These are phyloP conservation scores for Melanotaenia nigrans DNA, from an alignment of 2,797 vertebrate genomes.

Conservation along the genomic window DNA sequence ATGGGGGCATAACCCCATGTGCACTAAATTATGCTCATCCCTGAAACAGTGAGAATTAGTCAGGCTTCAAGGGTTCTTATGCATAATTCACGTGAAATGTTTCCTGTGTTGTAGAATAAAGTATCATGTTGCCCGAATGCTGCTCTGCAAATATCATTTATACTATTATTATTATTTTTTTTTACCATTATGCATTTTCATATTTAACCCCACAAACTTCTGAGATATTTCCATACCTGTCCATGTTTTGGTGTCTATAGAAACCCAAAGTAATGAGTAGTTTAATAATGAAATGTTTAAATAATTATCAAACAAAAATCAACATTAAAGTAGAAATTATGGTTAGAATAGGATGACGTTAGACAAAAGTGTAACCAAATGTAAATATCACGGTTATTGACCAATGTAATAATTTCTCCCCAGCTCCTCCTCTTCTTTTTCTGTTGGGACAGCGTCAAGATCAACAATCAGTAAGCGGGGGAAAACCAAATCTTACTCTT, in stretches of 20 bases:
- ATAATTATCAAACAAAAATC: not conserved
- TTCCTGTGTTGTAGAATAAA: too few species aligned
- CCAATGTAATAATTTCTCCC: not conserved
- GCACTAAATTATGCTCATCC: not conserved
- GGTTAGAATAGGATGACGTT: not conserved
- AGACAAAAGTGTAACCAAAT: not conserved
- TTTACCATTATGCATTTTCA: not conserved
- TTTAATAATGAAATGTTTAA: not conserved
- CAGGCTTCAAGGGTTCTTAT: not conserved
- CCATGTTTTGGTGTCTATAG: not conserved
- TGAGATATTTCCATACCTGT: not conserved
- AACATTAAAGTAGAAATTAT: not conserved
- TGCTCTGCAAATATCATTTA: not conserved
- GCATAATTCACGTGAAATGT: not conserved
- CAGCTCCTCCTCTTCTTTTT: conserved; percentile 26
- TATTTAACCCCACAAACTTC: not conserved
- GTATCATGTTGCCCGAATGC: not conserved
- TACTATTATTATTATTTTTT: not conserved
- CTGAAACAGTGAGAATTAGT: not conserved
- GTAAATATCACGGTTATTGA: not conserved
- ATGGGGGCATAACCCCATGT: not conserved
- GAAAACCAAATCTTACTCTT: conserved; percentile 57
- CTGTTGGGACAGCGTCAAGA: conserved; percentile 51
- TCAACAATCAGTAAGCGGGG: conserved; percentile 70
- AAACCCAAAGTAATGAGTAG: not conserved